Conservation (phyloP, 2,113 vertebrate genomes). For the Oreocharis arfaki region DNA sequence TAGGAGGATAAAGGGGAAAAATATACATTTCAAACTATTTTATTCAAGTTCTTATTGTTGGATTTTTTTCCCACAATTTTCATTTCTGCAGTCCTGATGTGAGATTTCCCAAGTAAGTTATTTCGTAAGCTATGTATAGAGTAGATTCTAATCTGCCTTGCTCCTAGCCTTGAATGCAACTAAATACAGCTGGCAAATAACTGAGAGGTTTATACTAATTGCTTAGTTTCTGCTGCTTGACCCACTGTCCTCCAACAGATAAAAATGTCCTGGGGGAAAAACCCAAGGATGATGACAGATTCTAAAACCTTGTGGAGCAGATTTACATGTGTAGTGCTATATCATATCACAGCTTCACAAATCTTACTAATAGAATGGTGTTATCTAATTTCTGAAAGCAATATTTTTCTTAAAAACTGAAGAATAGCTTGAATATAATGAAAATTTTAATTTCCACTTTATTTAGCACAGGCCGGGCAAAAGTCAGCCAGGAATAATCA, state of each 20-base stretch:
- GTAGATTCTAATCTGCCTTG: constrained; percentile 20
- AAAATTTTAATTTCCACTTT: neutral
- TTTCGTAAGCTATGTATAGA: constrained; percentile 21
- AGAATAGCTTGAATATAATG: neutral
- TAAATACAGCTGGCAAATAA: neutral
- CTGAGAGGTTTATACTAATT: constrained; percentile 10
- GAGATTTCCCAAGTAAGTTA: constrained; percentile 9
- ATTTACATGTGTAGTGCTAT: neutral
- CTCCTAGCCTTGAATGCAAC: neutral
- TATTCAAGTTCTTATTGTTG: constrained; percentile 24
- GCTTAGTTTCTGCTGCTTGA: constrained; percentile 52
- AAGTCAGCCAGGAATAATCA: neutral
- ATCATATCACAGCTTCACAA: neutral
- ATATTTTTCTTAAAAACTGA: neutral
- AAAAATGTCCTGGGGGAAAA: constrained; percentile 37
- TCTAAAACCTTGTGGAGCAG: neutral
- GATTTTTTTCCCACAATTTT: neutral
- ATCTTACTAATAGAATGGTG: neutral
- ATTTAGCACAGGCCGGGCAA: neutral
- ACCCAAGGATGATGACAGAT: neutral
- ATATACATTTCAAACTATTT: neutral
- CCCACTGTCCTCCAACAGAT: constrained; percentile 34
- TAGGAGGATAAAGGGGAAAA: neutral
- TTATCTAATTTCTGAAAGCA: neutral
- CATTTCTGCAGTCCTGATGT: constrained; percentile 5